Evolutionary conservation across 2,888 invertebrate genomes (phyloP).

Genomic region (Pedicia rivosa): DNA sequence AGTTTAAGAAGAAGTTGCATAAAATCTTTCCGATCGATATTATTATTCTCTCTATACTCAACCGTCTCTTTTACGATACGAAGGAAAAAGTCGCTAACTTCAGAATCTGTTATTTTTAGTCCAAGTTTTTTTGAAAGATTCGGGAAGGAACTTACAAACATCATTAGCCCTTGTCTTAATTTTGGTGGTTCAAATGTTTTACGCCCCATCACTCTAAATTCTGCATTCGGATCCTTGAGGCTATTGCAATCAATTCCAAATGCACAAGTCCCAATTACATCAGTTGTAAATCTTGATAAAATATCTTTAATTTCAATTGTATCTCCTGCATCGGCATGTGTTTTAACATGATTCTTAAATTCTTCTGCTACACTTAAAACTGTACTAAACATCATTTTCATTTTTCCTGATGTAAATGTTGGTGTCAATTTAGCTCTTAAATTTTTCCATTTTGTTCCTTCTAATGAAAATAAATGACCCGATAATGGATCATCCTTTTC

Average conservation of each 20-base stretch:
- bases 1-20: constrained; percentile 32
- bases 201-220: constrained; percentile 15
- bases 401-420: constrained; percentile 33
- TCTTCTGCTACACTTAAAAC: constrained; percentile 19
- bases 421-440: constrained; percentile 31
- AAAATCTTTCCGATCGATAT: constrained; percentile 31
- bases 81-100: constrained; percentile 14
- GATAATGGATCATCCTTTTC: constrained; percentile 24
- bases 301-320: constrained; percentile 24
- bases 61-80: constrained; percentile 21
- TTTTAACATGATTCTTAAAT: constrained; percentile 14
- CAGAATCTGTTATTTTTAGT: constrained; percentile 16
- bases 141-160: constrained; percentile 3
- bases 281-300: constrained; percentile 27
- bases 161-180: background rate
- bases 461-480: constrained; percentile 21
- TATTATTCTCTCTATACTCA: constrained; percentile 22
- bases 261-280: constrained; percentile 28
- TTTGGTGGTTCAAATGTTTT: constrained; percentile 8
- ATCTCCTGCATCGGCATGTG: constrained; percentile 6
- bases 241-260: constrained; percentile 27
- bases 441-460: constrained; percentile 32
- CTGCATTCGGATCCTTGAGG: constrained; percentile 19
- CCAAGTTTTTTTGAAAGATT: constrained; percentile 8
- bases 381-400: constrained; percentile 31